Evolutionary conservation across 2,797 vertebrate genomes (phyloP), one percentile per base, ranked within the genome.

Genomic region (Lithobates pipiens): DNA sequence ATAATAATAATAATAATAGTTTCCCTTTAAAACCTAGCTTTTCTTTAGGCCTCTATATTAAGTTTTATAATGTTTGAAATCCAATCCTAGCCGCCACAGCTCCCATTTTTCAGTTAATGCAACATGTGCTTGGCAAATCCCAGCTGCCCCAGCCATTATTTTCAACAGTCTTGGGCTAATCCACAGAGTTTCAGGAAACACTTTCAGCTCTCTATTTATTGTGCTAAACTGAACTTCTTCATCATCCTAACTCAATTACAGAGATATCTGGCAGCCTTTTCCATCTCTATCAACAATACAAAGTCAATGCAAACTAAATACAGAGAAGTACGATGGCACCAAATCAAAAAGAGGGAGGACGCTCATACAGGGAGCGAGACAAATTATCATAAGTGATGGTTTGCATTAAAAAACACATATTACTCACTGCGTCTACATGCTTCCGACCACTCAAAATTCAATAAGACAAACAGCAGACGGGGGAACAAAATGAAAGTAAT

Each of bases 351-450:
- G 63, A 79, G 39, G 71, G 73, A 87, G 87, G 39, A 76, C 83
- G 88, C 89, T 88, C 88, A 84, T 88, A 88, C 80, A 81, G 61
- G 29, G 67, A 76, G 83, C 80, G 79, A 82, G 88, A 88, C 80
- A 90, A 93, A 90, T 83, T 88, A 91, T 88, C 89, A 86, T 90
- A 93, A 92, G 90, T 91, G 83, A 91, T 89, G 85, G 0, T 0
- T 91, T 93, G 93, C 91, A 92, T 94, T 90, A 91, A 91, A 67
- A 91, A 91, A 90, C 90, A 91, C 89, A 89, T 88, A 91, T 92
- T 91, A 88, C 88, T 65, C 65, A 63, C 74, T 88, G 89, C 86
- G 75, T 84, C 86, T 87, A 77, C 84, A 89, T 88, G 89, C 89
- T 91, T 93, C 72, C 85, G 88, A 88, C 82, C 79, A 81, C 78